A percentile compares a stretch with the other conserved stretches of the same genome.
Conservation (phyloP, 1,140 invertebrate species). For the Eciton burchellii region DNA sequence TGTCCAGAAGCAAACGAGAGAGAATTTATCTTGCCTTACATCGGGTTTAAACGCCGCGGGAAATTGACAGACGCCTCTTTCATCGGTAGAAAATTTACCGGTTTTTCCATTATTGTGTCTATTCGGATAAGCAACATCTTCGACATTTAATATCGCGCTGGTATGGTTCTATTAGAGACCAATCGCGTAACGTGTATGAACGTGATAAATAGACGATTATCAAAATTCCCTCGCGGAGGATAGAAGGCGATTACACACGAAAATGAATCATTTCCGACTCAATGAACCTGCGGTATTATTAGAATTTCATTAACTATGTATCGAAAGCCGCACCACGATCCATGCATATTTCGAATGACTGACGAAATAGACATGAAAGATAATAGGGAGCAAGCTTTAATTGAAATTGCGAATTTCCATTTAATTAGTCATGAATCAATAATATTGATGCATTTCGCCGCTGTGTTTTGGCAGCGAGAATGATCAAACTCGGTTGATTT, state of each 20-base stretch:
- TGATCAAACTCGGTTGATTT: constrained; percentile 20
- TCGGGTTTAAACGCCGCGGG: neutral
- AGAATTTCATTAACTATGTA: constrained; percentile 53
- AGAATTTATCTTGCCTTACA: neutral
- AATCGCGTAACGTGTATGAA: no score
- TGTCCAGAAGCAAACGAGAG: neutral
- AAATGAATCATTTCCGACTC: constrained; percentile 39
- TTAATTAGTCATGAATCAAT: constrained; percentile 65
- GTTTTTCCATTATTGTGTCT: neutral
- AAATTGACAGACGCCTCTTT: no score
- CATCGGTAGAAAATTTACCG: no score
- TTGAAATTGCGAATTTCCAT: constrained; percentile 57
- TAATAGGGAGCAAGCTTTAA: constrained; percentile 25
- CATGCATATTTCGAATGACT: constrained; percentile 27
- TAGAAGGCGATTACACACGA: neutral
- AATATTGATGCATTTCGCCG: no score
- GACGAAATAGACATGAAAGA: constrained; percentile 52
- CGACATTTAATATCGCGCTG: constrained; percentile 6
- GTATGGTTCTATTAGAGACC: constrained; percentile 2
- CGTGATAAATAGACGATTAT: constrained; percentile 7
- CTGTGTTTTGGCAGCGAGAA: constrained; percentile 48
- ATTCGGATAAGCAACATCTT: neutral
- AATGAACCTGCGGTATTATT: constrained; percentile 29
- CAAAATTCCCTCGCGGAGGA: neutral
- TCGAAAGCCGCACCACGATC: constrained; percentile 25